Conservation (phyloP, 2,888 invertebrate species). For the Aporophyla nigra region DNA sequence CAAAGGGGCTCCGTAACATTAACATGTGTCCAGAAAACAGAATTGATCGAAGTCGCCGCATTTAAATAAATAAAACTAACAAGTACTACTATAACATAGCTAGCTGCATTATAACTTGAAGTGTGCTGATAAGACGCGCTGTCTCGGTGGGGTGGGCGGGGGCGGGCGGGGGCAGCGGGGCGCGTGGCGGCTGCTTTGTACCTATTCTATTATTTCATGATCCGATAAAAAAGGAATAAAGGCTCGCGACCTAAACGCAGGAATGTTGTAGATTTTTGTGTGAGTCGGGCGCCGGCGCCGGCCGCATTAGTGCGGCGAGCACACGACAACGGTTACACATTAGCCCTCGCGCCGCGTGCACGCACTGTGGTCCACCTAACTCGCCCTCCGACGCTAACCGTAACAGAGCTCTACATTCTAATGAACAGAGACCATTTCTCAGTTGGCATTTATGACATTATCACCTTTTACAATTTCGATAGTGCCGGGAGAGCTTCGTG, state of each 20-base stretch:
- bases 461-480: constrained; percentile 38
- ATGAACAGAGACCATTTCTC: constrained; percentile 39
- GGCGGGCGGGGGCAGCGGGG: constrained; percentile 24
- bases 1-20: constrained; percentile 16
- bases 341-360: constrained; percentile 77
- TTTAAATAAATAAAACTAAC: constrained; percentile 65
- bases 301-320: constrained; percentile 83
- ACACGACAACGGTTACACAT: constrained; percentile 85
- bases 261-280: constrained; percentile 87
- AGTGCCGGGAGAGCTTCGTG: constrained; percentile 4
- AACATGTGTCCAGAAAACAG: constrained; percentile 51
- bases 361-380: constrained; percentile 14
- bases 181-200: constrained; percentile 83
- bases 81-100: constrained; percentile 55
- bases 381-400: neutral
- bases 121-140: constrained; percentile 57
- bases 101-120: constrained; percentile 64
- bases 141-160: neutral
- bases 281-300: constrained; percentile 90
- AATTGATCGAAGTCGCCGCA: constrained; percentile 49
- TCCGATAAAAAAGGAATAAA: constrained; percentile 88
- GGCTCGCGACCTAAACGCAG: constrained; percentile 85
- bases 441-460: constrained; percentile 23
- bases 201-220: constrained; percentile 87
- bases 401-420: constrained; percentile 5